Percentiles rank a stretch among this genome's conserved stretches.
These are phyloP conservation scores for Podarcis lilfordi DNA, from an alignment of 2,797 vertebrate species.

Conservation along the genomic window DNA sequence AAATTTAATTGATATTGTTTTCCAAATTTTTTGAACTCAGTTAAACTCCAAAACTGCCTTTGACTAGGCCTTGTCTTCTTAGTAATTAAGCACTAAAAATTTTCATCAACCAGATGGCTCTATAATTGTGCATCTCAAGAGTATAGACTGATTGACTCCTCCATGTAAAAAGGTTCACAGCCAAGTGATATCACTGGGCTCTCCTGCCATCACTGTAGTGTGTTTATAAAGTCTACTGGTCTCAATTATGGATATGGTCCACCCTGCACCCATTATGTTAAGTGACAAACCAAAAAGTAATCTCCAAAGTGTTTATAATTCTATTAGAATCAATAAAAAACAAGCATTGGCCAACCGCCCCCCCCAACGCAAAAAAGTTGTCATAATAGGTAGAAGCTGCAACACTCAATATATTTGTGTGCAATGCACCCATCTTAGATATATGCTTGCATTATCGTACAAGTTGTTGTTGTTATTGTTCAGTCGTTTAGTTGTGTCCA, in stretches of 20 bases:
- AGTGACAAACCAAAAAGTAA: slow-evolving; percentile 12
- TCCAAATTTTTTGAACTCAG: slow-evolving; percentile 53
- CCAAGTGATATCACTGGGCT: slow-evolving; percentile 19
- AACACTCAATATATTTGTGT: background rate
- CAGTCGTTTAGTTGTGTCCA: too few relatives aligned
- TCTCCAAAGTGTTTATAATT: background rate
- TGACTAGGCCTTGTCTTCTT: slow-evolving; percentile 50
- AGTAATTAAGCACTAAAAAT: slow-evolving; percentile 49
- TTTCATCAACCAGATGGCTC: slow-evolving; percentile 60
- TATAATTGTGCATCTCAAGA: slow-evolving; percentile 50
- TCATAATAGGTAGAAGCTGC: background rate
- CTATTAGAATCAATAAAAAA: slow-evolving; percentile 18
- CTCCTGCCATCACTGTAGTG: slow-evolving; percentile 32
- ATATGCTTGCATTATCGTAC: too few relatives aligned
- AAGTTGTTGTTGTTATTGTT: too few relatives aligned
- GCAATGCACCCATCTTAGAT: background rate
- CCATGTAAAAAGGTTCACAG: slow-evolving; percentile 52
- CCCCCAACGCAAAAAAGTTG: background rate
- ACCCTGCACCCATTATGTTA: slow-evolving; percentile 5
- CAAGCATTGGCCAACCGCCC: too few relatives aligned
- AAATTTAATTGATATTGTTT: slow-evolving; percentile 52
- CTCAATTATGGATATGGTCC: slow-evolving; percentile 39
- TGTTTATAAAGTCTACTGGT: slow-evolving; percentile 25
- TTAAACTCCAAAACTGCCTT: slow-evolving; percentile 53
- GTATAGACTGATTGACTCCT: slow-evolving; percentile 45